Evolutionary conservation across 2,888 invertebrate species (phyloP), one percentile per base, ranked within the genome.

Genomic region (Tetranychus piercei): DNA sequence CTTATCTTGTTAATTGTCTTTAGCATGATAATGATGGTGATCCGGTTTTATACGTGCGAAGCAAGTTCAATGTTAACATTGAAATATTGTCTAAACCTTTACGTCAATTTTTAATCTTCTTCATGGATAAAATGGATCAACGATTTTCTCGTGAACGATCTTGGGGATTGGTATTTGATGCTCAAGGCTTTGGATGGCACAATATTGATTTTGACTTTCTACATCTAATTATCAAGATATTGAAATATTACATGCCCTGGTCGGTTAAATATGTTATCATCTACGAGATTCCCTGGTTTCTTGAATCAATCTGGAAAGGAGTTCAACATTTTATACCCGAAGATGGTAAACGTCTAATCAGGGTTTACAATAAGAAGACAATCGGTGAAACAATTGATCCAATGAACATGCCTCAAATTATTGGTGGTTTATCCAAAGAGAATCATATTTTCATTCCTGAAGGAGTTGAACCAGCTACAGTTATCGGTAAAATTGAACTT

Each of bases 161-260:
- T 43, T 76, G 70, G 64, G 76, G 75, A 11, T 67, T 76, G 4
- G 76, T 76, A 34, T 76, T 76, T 44, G 76, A 76, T 65, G 69
- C 72, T n/a, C 44, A 64, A 44, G 75, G 75, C 7, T 70, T 75
- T 8, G 73, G 74, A 7, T 23, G 73, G 23, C 11, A 44, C 1
- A 75, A 76, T 72, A 34, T 75, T 82, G 95, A 96, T 81, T 88
- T 94, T 88, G 94, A 94, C 44, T 87, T 94, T 76, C 90, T 90
- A 0, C 90, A 89, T 81, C 92, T 90, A 80, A 84, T 94, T 77
- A 92, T 95, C 78, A 88, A 87, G 43, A 85, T 92, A 34, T 91
- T 94, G 81, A 94, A 94, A 82, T 84, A 86, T 23, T 93, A 94
- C 81, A 95, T 94, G 82, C 95, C 95, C 0, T 87, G 87, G 82